phyloP scores from a whole-genome alignment of 2,113 vertebrate species.

The Dasypus novemcinctus region DNA sequence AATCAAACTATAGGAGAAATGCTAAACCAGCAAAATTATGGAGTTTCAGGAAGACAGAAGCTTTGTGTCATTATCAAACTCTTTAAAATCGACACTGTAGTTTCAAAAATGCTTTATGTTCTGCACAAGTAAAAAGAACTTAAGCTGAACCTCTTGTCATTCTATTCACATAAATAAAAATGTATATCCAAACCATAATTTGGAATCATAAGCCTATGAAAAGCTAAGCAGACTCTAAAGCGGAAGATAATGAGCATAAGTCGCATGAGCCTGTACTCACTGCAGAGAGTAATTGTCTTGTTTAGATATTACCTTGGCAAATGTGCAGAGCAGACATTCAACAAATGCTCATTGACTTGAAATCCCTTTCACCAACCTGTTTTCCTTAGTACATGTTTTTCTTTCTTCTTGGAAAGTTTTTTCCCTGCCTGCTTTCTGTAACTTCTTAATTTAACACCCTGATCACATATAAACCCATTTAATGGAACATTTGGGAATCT shows the following conservation, averaged over 20 bases:
- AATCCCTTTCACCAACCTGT: background rate
- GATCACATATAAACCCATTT: background rate
- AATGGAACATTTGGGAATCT: background rate
- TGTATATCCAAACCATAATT: background rate
- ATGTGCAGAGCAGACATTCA: background rate
- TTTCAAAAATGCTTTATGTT: background rate
- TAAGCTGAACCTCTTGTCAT: background rate
- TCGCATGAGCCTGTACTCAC: background rate
- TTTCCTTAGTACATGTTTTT: background rate
- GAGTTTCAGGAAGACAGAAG: background rate
- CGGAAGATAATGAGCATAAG: background rate
- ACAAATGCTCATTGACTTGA: background rate
- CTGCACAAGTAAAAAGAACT: background rate
- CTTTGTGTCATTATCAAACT: background rate
- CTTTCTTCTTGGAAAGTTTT: background rate
- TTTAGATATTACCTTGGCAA: background rate
- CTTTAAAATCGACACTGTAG: background rate
- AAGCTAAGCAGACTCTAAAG: conserved; percentile 10
- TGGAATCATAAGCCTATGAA: background rate
- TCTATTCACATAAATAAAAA: background rate
- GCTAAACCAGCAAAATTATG: background rate
- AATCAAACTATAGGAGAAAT: background rate
- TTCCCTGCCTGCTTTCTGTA: background rate
- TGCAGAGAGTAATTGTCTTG: background rate
- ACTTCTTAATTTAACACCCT: background rate